These are phyloP conservation scores for Pyrgus malvae DNA, from an alignment of 2,888 invertebrate species.

Conservation along the genomic window DNA sequence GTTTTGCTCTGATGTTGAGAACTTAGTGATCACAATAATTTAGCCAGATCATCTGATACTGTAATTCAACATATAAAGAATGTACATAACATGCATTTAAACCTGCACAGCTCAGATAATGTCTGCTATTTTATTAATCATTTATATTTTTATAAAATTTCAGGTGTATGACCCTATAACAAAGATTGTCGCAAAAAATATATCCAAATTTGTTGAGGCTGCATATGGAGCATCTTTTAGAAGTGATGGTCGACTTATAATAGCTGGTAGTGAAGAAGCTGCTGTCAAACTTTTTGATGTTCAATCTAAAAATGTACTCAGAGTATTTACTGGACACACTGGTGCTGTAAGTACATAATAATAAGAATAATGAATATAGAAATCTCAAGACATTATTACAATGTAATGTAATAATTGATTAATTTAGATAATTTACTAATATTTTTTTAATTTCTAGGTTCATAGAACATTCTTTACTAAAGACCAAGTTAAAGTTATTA, in stretches of 20 bases:
- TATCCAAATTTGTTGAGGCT: conserved; percentile 90
- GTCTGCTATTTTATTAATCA: too few relatives aligned
- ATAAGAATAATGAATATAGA: background rate
- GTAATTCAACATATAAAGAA: too few relatives aligned
- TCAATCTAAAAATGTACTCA: conserved; percentile 88
- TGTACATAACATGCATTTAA: too few relatives aligned
- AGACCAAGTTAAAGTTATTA: conserved; percentile 89
- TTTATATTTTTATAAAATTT: conserved; percentile 33
- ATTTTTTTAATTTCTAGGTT: conserved; percentile 65
- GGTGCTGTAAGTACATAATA: conserved; percentile 80
- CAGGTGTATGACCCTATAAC: conserved; percentile 93
- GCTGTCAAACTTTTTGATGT: conserved; percentile 94
- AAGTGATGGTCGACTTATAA: conserved; percentile 90
- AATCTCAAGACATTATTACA: too few relatives aligned
- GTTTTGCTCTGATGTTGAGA: too few relatives aligned
- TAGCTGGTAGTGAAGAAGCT: conserved; percentile 95
- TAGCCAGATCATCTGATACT: too few relatives aligned
- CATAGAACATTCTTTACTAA: conserved; percentile 92
- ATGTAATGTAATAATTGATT: too few relatives aligned
- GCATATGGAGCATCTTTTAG: conserved; percentile 94
- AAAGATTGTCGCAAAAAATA: conserved; percentile 89
- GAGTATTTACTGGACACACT: conserved; percentile 93
- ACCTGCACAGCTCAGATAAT: too few relatives aligned
- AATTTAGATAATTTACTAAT: too few relatives aligned
- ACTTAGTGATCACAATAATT: too few relatives aligned